Base-by-base conservation (phyloP, 2,113 vertebrate genomes). In the Pterocles burchelli region DNA sequence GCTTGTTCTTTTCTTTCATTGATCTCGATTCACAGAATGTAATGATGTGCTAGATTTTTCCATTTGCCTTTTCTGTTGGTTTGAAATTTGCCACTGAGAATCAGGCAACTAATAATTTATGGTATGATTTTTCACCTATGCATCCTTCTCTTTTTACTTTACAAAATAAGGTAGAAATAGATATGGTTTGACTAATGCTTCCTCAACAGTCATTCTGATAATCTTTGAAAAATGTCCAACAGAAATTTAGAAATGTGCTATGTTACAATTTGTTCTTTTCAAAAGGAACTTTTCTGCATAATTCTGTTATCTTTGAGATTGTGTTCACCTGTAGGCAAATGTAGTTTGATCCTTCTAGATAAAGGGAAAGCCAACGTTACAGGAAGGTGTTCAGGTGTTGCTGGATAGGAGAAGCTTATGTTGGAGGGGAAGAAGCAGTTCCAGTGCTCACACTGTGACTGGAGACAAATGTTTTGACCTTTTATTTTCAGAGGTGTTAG, bases 361-460 rank as follows among this genome's bases (percentile, higher is more conserved):
- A 72, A 48, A 45, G 1, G 54, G 9, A 43, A 90, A 62, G 9
- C 7, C 5, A 51, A 3, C 1, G 1, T 17, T 62, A 62, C 1
- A 24, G 10, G 11, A 52, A 13, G 1, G 11, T 63, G n/a, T 61
- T 45, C 25, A 36, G 12, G 2, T 48, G 20, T 26, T 59, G 2
- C 14, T 72, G 7, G 7, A n/a, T 68, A 51, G 18, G 17, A 68
- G 5, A 33, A 57, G 14, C 5, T 52, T n/a, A 3, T 9, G 51
- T 12, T 13, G 78, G 82, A 31, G 15, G 17, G 10, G 38, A 8
- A 73, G 49, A 61, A 36, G 41, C 3, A 68, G 21, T 34, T 72
- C 31, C 14, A n/a, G 14, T 36, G 10, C 11, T 65, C 0, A 0
- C 13, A 38, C 1, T 29, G 3, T 38, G 6, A n/a, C 24, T 61